phyloP scores from a whole-genome alignment of 2,113 vertebrate species.

The Crotalus horridus region DNA sequence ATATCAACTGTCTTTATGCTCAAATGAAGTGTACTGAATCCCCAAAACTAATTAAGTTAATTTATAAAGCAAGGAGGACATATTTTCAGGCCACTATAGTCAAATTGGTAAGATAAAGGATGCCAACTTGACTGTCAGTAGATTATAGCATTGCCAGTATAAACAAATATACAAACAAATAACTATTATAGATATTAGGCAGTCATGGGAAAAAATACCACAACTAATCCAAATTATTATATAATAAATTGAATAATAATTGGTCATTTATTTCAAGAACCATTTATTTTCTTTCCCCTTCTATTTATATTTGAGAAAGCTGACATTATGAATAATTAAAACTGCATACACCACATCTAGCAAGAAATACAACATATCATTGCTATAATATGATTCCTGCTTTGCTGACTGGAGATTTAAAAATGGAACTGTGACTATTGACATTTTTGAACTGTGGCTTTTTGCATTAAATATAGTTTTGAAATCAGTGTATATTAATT shows the following conservation, averaged over 20 bases:
- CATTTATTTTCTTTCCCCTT: neutral
- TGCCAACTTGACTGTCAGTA: neutral
- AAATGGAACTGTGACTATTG: neutral
- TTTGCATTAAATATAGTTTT: neutral
- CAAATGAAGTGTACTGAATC: neutral
- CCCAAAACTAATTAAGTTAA: neutral
- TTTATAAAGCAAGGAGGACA: neutral
- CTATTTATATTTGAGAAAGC: neutral
- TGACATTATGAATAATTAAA: neutral
- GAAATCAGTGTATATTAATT: neutral
- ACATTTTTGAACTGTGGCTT: neutral
- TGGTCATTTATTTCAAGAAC: neutral
- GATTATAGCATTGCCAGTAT: neutral
- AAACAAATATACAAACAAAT: neutral
- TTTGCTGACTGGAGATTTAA: neutral
- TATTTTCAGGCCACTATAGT: neutral
- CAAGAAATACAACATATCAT: neutral
- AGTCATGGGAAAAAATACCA: neutral
- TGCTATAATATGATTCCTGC: neutral
- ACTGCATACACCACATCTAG: neutral
- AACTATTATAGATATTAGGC: neutral
- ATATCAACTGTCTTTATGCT: neutral
- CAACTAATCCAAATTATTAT: neutral
- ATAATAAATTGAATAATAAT: neutral
- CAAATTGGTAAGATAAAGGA: neutral